phyloP scores from a whole-genome alignment of 1,140 invertebrate genomes.

The Drosophila watanabei region DNA sequence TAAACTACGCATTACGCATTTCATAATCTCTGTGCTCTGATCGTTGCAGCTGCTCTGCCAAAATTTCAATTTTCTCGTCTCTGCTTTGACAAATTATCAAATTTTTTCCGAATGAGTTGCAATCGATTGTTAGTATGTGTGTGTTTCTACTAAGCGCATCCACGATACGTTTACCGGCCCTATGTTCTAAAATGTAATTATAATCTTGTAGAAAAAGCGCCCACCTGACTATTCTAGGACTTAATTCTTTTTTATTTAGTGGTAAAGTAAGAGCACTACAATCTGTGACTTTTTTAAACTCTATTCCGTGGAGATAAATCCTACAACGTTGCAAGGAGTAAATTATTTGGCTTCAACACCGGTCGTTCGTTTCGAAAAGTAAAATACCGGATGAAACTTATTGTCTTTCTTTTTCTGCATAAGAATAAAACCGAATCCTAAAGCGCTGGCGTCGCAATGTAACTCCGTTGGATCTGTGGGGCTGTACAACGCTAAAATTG shows the following conservation, averaged over 20 bases:
- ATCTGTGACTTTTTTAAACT: too few relatives aligned
- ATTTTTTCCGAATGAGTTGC: conserved; percentile 4
- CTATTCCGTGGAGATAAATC: too few relatives aligned
- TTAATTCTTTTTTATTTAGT: too few relatives aligned
- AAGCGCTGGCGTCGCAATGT: neutral
- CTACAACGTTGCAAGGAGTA: too few relatives aligned
- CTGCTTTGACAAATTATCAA: conserved; percentile 1
- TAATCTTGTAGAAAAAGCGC: too few relatives aligned
- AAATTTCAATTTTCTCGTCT: neutral
- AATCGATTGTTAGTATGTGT: conserved; percentile 6
- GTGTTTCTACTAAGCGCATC: too few relatives aligned
- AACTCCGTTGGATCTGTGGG: neutral
- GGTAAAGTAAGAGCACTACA: too few relatives aligned
- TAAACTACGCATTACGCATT: too few relatives aligned
- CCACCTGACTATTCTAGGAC: too few relatives aligned
- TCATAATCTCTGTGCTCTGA: too few relatives aligned
- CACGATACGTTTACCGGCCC: too few relatives aligned
- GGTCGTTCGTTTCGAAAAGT: conserved; percentile 1
- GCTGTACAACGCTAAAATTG: neutral
- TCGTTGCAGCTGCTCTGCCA: conserved; percentile 2
- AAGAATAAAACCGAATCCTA: neutral
- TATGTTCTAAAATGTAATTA: too few relatives aligned
- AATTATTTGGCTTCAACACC: neutral
- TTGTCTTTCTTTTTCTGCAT: conserved; percentile 5
- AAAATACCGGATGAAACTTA: conserved; percentile 4